Evolutionary conservation across 2,113 vertebrate genomes (phyloP).

Genomic region (Donacobius atricapilla): DNA sequence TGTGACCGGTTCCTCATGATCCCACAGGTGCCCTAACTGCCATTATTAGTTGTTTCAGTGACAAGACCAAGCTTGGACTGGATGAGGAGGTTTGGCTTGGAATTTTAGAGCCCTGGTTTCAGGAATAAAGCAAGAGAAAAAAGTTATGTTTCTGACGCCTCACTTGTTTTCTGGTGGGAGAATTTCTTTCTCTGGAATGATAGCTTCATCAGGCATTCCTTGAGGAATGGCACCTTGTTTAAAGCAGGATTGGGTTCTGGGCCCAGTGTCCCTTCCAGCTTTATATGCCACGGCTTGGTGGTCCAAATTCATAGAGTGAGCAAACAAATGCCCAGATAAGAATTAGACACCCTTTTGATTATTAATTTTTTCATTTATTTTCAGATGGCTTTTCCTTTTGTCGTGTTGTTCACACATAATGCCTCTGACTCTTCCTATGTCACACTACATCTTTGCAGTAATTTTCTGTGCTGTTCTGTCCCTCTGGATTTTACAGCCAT

Average conservation of each 20-base stretch:
- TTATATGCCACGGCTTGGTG: background rate
- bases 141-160: rapidly evolving
- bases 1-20: background rate
- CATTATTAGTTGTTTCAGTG: background rate
- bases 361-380: slow-evolving; percentile 60
- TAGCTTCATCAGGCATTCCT: background rate
- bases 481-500: slow-evolving; percentile 64
- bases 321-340: slow-evolving; percentile 20
- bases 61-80: background rate
- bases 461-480: slow-evolving; percentile 62
- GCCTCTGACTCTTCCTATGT: slow-evolving; percentile 60
- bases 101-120: background rate
- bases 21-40: background rate
- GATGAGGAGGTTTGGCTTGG: background rate
- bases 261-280: background rate
- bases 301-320: background rate
- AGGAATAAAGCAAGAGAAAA: background rate
- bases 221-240: background rate
- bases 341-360: slow-evolving; percentile 52
- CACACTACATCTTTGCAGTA: slow-evolving; percentile 57
- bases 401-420: slow-evolving; percentile 61
- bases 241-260: background rate
- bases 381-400: slow-evolving; percentile 47
- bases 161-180: background rate
- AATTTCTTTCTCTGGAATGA: background rate